phyloP scores from a whole-genome alignment of 1,140 invertebrate genomes.

The Macrotrachela quadricornifera region DNA sequence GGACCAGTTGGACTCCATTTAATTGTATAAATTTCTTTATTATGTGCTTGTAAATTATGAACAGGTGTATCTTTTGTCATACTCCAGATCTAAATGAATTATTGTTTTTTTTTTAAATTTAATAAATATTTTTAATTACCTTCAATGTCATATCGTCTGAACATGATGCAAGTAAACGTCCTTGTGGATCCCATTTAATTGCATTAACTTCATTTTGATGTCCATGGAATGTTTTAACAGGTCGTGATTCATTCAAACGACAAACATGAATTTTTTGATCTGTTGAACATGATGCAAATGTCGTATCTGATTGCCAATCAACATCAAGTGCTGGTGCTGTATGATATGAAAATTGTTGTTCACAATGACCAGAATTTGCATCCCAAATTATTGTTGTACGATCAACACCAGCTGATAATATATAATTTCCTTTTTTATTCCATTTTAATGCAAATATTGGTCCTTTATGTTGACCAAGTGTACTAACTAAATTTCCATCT shows the following conservation, averaged over 20 bases:
- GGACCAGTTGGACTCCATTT: conserved; percentile 96
- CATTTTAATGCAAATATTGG: conserved; percentile 97
- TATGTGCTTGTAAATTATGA: conserved; percentile 87
- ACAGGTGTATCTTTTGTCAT: conserved; percentile 29
- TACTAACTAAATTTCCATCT: conserved; percentile 62
- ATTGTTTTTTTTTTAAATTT: no score
- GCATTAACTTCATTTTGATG: conserved; percentile 98
- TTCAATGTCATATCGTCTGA: conserved; percentile 98
- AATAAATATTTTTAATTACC: conserved; percentile 14
- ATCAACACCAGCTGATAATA: conserved; percentile 71
- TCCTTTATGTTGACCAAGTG: conserved; percentile 88
- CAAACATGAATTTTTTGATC: conserved; percentile 97
- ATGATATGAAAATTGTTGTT: conserved; percentile 94
- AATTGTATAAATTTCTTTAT: conserved; percentile 97
- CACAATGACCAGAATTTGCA: conserved; percentile 78
- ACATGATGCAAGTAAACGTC: conserved; percentile 82
- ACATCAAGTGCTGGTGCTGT: conserved; percentile 86
- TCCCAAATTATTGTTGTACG: conserved; percentile 94
- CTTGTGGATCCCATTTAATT: conserved; percentile 97
- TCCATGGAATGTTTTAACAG: conserved; percentile 91
- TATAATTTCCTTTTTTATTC: conserved; percentile 95
- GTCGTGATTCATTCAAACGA: conserved; percentile 67
- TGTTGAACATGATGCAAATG: conserved; percentile 95
- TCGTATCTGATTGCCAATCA: conserved; percentile 90
- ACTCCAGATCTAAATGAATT: no score